Conservation (phyloP, 2,113 vertebrate species). For the Andinoacara biseriatus region DNA sequence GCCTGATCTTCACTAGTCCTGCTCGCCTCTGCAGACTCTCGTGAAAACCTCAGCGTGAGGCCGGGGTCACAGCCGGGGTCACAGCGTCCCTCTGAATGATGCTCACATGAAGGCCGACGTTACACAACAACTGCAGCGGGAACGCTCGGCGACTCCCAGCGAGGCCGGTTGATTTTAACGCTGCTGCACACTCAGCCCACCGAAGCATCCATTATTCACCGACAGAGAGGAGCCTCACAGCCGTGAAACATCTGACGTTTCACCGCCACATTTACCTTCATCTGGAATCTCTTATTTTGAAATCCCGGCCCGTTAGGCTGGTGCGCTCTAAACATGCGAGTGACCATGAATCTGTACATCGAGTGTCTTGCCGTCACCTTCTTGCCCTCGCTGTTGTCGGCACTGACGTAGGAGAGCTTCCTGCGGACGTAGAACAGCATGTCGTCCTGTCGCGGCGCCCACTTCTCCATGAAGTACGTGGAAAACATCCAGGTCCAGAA, state of each 20-base stretch:
- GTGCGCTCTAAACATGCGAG: background rate
- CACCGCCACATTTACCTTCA: background rate
- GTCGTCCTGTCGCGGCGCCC: slow-evolving; percentile 91
- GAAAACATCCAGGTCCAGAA: slow-evolving; percentile 99
- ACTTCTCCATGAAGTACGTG: slow-evolving; percentile 98
- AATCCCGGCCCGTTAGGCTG: background rate
- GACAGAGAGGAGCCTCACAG: background rate
- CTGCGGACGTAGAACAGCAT: slow-evolving; percentile 98
- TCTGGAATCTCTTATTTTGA: background rate
- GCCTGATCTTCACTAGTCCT: too few species aligned
- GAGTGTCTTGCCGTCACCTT: slow-evolving; percentile 60
- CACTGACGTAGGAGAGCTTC: slow-evolving; percentile 81
- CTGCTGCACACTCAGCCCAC: background rate
- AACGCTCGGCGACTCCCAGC: background rate
- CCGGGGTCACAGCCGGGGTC: background rate
- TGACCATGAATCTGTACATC: background rate
- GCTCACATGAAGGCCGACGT: background rate
- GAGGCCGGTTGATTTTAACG: background rate
- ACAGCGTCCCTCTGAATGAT: background rate
- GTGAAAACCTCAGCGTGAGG: background rate
- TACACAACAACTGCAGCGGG: background rate
- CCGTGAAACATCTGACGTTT: background rate
- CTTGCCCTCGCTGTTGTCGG: slow-evolving; percentile 82
- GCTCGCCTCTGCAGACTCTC: background rate
- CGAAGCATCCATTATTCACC: background rate